Conservation (phyloP, 2,888 invertebrate genomes). For the Steinernema carpocapsae region DNA sequence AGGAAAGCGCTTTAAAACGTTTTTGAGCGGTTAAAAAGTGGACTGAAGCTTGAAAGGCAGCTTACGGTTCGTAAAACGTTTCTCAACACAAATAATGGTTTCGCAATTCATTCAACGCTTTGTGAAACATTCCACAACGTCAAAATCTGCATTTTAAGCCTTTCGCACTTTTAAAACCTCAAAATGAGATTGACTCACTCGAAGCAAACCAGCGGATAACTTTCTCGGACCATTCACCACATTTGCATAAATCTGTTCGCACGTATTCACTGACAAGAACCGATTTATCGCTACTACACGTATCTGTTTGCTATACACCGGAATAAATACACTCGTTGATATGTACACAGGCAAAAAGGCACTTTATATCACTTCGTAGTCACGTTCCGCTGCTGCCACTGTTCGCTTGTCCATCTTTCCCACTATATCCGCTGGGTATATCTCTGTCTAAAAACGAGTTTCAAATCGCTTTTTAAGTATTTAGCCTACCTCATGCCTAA, state of each 20-base stretch:
- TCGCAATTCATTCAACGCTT: too few species aligned
- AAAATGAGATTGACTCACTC: too few species aligned
- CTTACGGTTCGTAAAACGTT: too few species aligned
- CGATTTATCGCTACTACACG: conserved; percentile 29
- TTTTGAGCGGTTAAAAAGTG: too few species aligned
- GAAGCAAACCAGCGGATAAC: too few species aligned
- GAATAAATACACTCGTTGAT: neutral
- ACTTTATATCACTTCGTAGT: conserved; percentile 21
- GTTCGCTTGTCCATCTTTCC: conserved; percentile 12
- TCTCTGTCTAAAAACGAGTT: conserved; percentile 18
- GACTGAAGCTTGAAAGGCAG: too few species aligned
- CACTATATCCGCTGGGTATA: conserved; percentile 7
- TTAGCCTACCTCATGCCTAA: conserved; percentile 44
- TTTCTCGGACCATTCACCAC: neutral
- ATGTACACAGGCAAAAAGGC: neutral
- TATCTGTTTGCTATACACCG: conserved; percentile 26
- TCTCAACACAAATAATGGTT: too few species aligned
- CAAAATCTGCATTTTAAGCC: too few species aligned
- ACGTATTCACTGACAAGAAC: neutral
- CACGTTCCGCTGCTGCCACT: neutral
- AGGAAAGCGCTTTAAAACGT: too few species aligned
- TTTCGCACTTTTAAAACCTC: too few species aligned
- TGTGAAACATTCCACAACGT: too few species aligned
- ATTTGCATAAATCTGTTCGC: neutral
- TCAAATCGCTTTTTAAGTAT: neutral